Percentiles rank a stretch among this genome's conserved stretches.
Evolutionary conservation across 2,113 vertebrate genomes (phyloP).

Genomic region (Spheniscus mendiculus): DNA sequence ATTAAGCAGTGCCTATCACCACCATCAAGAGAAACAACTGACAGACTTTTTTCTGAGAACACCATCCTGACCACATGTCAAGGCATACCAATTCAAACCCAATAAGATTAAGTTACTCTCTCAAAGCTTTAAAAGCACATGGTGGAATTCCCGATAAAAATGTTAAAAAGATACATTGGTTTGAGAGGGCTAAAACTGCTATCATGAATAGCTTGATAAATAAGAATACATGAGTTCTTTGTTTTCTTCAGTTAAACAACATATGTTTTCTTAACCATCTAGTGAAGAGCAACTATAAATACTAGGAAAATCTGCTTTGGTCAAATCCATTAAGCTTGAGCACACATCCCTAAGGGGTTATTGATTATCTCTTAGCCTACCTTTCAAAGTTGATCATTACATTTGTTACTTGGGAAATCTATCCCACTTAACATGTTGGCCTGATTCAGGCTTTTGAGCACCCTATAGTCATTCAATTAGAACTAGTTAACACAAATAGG

Average conservation of each 20-base stretch:
- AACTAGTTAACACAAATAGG: not conserved
- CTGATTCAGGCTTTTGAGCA: not conserved
- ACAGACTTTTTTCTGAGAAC: not conserved
- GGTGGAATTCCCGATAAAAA: not conserved
- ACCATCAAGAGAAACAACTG: not conserved
- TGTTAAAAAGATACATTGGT: not conserved
- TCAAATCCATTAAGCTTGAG: slow-evolving; percentile 21
- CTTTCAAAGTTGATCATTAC: slow-evolving; percentile 17
- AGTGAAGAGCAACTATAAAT: not conserved
- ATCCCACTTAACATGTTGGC: not conserved
- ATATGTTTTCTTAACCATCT: not conserved
- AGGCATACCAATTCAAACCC: not conserved
- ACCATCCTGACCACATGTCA: not conserved
- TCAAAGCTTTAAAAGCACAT: not conserved
- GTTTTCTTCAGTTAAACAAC: not conserved
- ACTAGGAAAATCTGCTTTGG: not conserved
- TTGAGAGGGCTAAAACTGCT: not conserved
- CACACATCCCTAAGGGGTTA: not conserved
- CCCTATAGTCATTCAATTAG: not conserved
- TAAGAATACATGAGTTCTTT: not conserved
- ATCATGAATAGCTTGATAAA: not conserved
- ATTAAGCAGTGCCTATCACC: not conserved
- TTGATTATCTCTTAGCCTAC: slow-evolving; percentile 31
- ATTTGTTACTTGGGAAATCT: not conserved
- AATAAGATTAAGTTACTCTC: not conserved